phyloP scores from a whole-genome alignment of 2,113 vertebrate species.

The Melanotaenia duboulayi region DNA sequence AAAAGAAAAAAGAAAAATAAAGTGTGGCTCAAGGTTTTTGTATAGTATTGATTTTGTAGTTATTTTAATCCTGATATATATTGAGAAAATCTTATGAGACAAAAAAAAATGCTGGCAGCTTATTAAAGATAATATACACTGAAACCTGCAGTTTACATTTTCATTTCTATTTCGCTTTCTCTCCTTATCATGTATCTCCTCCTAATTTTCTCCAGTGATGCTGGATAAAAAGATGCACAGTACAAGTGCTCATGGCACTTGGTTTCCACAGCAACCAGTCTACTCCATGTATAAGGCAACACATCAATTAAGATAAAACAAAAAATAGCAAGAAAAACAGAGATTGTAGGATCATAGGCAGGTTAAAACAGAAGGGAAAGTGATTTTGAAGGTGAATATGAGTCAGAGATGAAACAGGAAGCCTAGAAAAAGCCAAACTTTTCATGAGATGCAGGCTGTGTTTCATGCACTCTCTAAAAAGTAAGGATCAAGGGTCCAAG shows the following conservation, averaged over 20 bases:
- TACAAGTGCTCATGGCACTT: constrained; percentile 20
- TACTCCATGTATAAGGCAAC: background rate
- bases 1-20: background rate
- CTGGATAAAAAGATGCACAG: constrained; percentile 11
- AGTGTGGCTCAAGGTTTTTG: no score
- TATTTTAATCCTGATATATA: background rate
- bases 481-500: constrained; percentile 25
- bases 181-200: background rate
- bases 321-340: background rate
- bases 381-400: background rate
- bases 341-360: background rate
- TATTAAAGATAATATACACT: no score
- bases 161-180: no score
- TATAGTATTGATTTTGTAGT: background rate
- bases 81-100: background rate
- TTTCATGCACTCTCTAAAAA: constrained; percentile 37
- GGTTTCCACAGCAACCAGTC: constrained; percentile 54
- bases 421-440: background rate
- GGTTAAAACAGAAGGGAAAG: constrained; percentile 8
- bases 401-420: background rate
- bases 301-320: constrained; percentile 47
- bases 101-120: no score
- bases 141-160: no score
- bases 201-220: constrained; percentile 20
- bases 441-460: background rate